Percentiles rank a stretch among this genome's conserved stretches.
Evolutionary conservation across 2,797 vertebrate genomes (phyloP).

Genomic region (Chelidonichthys spinosus): DNA sequence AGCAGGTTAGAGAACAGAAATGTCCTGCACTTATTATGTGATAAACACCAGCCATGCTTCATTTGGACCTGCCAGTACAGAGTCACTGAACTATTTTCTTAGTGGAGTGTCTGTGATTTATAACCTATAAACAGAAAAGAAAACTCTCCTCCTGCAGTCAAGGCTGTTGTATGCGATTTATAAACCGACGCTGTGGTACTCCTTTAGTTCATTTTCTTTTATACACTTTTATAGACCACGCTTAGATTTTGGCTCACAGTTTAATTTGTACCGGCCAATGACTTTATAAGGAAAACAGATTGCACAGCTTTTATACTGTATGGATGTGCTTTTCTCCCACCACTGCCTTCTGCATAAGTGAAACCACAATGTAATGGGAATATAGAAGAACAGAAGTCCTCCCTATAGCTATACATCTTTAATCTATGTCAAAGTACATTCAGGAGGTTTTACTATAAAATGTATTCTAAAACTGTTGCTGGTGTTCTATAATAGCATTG

Average conservation of each 20-base stretch:
- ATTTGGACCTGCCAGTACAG: constrained; percentile 31
- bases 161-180: constrained; percentile 29
- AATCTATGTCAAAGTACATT: constrained; percentile 37
- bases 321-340: constrained; percentile 47
- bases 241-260: constrained; percentile 47
- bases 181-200: constrained; percentile 27
- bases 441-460: constrained; percentile 37
- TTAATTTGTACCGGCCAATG: constrained; percentile 53
- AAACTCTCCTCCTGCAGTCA: constrained; percentile 21
- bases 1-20: constrained; percentile 35
- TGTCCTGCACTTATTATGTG: constrained; percentile 37
- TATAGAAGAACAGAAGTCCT: constrained; percentile 10
- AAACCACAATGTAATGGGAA: constrained; percentile 14
- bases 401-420: constrained; percentile 38
- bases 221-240: constrained; percentile 60
- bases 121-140: constrained; percentile 34
- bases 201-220: constrained; percentile 39
- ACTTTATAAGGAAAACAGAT: constrained; percentile 60
- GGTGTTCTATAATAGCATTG: constrained; percentile 40
- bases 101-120: constrained; percentile 44
- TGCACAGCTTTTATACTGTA: constrained; percentile 66
- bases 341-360: constrained; percentile 18
- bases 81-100: constrained; percentile 21
- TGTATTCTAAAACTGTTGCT: constrained; percentile 47
- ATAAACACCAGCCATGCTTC: constrained; percentile 47